Evolutionary conservation across 2,888 invertebrate genomes (phyloP), one percentile per base, ranked within the genome.

Genomic region (Mythimna lalbum): DNA sequence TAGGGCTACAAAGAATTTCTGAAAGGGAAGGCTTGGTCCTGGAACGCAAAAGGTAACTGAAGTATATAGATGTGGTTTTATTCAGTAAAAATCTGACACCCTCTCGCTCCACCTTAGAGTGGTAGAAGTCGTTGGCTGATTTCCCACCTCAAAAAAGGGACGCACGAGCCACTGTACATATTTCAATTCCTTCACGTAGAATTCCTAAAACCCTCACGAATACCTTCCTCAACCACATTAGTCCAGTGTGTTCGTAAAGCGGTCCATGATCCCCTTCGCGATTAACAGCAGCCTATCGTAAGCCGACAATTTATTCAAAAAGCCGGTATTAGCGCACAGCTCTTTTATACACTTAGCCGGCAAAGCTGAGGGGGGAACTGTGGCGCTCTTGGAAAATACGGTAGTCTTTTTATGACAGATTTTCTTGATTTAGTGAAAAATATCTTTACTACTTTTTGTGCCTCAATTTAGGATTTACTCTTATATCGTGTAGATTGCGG

Each of bases 281-380:
- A 77, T 80, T 69, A 77, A 27, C 70, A 49, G 55, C 5, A n/a
- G 52, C 49, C n/a, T 55, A 63, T 76, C 61, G 70, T 81, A 76
- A 77, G 77, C 77, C 33, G 52, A 53, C 55, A 53, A 76, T 77
- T 80, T 77, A 81, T 81, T 76, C 61, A 43, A 36, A 31, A 33
- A 33, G 12, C 4, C 27, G 23, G 77, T 31, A 59, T 62, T 69
- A 76, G 17, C 81, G 0, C 21, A 0, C 17, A 1, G 21, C 27
- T 9, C 60, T 56, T 76, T 59, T 69, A 63, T 52, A 36, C 23
- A 39, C 21, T 36, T n/a, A 69, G 52, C 49, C 53, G 14, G 57
- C 14, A 19, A 39, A 39, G 39, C 43, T 47, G 1, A 39, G 67
- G 53, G 67, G 3, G 63, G 14, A 61, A 4, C 19, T n/a, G 14